Base-by-base conservation (phyloP, 2,888 invertebrate species). In the Acleris emargana region DNA sequence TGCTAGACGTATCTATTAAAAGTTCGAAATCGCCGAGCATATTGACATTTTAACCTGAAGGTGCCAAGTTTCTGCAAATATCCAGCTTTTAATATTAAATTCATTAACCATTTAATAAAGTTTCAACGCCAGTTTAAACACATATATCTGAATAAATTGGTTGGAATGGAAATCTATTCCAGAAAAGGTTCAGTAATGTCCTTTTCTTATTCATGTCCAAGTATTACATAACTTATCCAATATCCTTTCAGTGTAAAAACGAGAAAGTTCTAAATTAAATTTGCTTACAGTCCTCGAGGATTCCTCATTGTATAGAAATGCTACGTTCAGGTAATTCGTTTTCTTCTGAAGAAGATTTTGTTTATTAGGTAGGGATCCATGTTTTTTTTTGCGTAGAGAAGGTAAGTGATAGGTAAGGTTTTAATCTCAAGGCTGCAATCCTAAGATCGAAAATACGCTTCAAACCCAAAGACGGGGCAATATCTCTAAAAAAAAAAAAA, bases 191-290 rank as follows among this genome's bases (percentile, higher is more conserved):
- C 18, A 52, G 47, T 47, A 64, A 64, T 49, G 51, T 25, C 22
- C 50, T 42, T 53, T 57, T 64, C 62, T 67, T 68, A 67, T 64
- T 71, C 59, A 60, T 67, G 62, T 52, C 59, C 50, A 16, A 22
- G 52, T 47, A 64, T 67, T 64, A 64, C 50, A 68, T 71, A 76
- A 76, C 68, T 75, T 77, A 75, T 77, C 70, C 73, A 78, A 80
- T 79, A 77, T 76, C 71, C 72, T 13, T 63, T 58, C 58, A 43
- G 69, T 71, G 73, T 76, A 76, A 81, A 79, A 82, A 82, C 79
- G 72, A 64, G 69, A 80, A 83, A 86, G 78, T 83, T 84, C 82
- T 76, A 82, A 83, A 85, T 84, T 80, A 81, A 82, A 84, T 82
- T 79, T 70, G 69, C 69, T 71, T 71, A 75, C 78, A 72, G 69